phyloP scores from a whole-genome alignment of 1,140 invertebrate species.

The Drosophila aff. region DNA sequence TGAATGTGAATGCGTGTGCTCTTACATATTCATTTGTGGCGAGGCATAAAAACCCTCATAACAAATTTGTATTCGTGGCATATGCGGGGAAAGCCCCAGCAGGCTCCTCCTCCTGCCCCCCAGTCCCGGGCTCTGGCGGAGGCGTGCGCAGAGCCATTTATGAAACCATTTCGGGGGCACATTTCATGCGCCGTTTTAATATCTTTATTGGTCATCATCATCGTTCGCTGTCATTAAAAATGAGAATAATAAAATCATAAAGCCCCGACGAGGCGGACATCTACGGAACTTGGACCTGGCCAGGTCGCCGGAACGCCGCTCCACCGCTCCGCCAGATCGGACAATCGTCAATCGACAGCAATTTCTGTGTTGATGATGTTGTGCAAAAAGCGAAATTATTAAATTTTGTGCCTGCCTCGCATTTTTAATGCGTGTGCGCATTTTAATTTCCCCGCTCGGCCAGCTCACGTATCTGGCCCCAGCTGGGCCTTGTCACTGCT shows the following conservation, averaged over 20 bases:
- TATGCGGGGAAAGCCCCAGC: slow-evolving; percentile 65
- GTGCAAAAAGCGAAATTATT: slow-evolving; percentile 84
- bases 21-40: slow-evolving; percentile 74
- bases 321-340: slow-evolving; percentile 9
- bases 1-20: slow-evolving; percentile 41
- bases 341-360: slow-evolving; percentile 48
- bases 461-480: slow-evolving; percentile 52
- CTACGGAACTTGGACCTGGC: slow-evolving; percentile 8
- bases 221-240: slow-evolving; percentile 78
- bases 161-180: slow-evolving; percentile 79
- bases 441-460: slow-evolving; percentile 52
- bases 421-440: slow-evolving; percentile 70
- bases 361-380: slow-evolving; percentile 54
- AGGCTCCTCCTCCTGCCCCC: background rate
- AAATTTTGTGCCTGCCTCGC: slow-evolving; percentile 75
- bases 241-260: slow-evolving; percentile 82
- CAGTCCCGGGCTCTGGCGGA: slow-evolving; percentile 1
- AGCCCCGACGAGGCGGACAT: slow-evolving; percentile 29
- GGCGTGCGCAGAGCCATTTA: slow-evolving; percentile 70
- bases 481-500: slow-evolving; percentile 38
- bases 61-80: slow-evolving; percentile 68
- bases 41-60: slow-evolving; percentile 50
- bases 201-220: slow-evolving; percentile 84
- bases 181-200: slow-evolving; percentile 82
- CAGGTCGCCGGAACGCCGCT: slow-evolving; percentile 11